Evolutionary conservation across 2,797 vertebrate genomes (phyloP), one percentile per base, ranked within the genome.

Genomic region (Hybognathus amarus): DNA sequence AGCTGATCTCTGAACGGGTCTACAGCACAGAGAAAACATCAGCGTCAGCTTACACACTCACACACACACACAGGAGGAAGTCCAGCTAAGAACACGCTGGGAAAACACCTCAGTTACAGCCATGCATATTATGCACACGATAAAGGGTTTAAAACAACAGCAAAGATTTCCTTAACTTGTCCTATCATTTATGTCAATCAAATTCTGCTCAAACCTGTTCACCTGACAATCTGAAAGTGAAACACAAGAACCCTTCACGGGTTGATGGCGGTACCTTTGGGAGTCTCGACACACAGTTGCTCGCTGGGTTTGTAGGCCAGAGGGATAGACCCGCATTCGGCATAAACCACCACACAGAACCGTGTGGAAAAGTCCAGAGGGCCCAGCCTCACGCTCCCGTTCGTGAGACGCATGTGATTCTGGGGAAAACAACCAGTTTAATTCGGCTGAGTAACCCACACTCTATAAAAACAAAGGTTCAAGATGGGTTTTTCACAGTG

Each of bases 1-100:
- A 89, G 74, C 63, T 83, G 84, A 61, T 61, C 56, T n/a, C 61
- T 56, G 77, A 88, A 82, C 8, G 84, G 83, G 67, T 87, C 90
- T 91, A 42, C 4, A 82, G 61, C 13, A 71, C 5, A 4, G 50
- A 70, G 0, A 85, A 15, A 68, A 12, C 54, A 18, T 27, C 68
- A 8, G n/a, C 42, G 30, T 30, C 7, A 5, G 38, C 18, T 73
- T 24, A 79, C 73, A 61, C 66, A 64, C 66, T 74, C 66, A 73
- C 33, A 71, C 15, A 27, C 27, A 18, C n/a, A 22, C 12, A 18
- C 36, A 87, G 33, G 47, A 80, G 82, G 82, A 87, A 80, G 83
- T 66, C 12, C 9, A 88, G 27, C 33, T 69, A 68, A 13, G 47
- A 40, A 22, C 47, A 6, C 0, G 6, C 13, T 18, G 52, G 64